phyloP scores from a whole-genome alignment of 1,140 invertebrate species.

The Drosophila arawakana region DNA sequence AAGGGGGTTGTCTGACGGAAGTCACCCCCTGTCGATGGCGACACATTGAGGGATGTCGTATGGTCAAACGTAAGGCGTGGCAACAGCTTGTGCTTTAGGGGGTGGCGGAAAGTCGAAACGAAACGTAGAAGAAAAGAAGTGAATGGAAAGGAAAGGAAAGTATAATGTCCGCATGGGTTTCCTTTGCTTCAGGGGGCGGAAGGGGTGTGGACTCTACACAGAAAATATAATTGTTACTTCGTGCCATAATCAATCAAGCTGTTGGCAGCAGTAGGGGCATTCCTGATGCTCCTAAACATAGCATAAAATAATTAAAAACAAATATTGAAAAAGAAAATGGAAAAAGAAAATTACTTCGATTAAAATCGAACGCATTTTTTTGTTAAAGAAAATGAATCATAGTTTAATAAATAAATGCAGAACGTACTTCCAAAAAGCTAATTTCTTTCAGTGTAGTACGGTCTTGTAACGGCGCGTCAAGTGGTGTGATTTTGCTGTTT shows the following conservation, averaged over 20 bases:
- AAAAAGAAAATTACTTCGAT: too few relatives aligned
- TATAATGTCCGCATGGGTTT: constrained; percentile 39
- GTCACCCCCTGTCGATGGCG: constrained; percentile 9
- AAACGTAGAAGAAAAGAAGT: not conserved
- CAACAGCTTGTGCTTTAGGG: constrained; percentile 8
- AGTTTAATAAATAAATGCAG: too few relatives aligned
- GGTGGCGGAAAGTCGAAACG: not conserved
- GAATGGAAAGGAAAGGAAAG: constrained; percentile 1
- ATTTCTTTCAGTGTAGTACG: too few relatives aligned
- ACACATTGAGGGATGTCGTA: constrained; percentile 41
- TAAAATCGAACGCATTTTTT: too few relatives aligned
- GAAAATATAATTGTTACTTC: too few relatives aligned
- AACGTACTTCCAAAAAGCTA: too few relatives aligned
- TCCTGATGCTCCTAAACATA: too few relatives aligned
- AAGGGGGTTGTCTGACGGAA: constrained; percentile 7
- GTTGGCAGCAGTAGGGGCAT: too few relatives aligned
- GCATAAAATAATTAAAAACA: too few relatives aligned
- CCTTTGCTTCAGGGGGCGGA: constrained; percentile 24
- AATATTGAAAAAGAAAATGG: too few relatives aligned
- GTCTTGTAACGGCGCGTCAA: constrained; percentile 31
- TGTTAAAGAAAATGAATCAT: too few relatives aligned
- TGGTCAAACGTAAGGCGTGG: constrained; percentile 27
- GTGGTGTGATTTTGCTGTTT: constrained; percentile 58
- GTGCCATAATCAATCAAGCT: too few relatives aligned
- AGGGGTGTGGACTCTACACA: not conserved